Base-by-base conservation (phyloP, 2,113 vertebrate genomes). In the Istiophorus platypterus region DNA sequence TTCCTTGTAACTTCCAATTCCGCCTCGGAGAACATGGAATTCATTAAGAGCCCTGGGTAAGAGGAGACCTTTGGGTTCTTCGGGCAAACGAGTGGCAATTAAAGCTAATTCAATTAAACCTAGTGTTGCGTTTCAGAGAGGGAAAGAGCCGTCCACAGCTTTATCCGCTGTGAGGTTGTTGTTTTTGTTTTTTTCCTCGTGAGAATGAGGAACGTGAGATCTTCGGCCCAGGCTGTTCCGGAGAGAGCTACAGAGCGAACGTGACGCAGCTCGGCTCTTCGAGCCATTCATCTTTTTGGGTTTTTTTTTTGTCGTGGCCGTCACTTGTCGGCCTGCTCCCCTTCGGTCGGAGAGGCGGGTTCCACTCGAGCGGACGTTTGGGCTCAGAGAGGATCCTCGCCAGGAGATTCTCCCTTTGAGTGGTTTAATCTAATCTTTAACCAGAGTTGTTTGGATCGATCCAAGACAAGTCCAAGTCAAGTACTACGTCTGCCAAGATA, bases 41-140 rank as follows among this genome's bases (percentile, higher is more conserved):
- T 88, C 80, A 86, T 93, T 92, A 92, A 49, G 26, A n/a, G 63
- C 54, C 76, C 63, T 72, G 85, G 67, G 87, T 89, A 82, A 88
- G 58, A 87, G 29, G 76, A 90, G 87, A 88, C 81, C 71, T 88
- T 74, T 81, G 52, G 69, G 64, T 67, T 89, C 74, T 42, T 62
- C 11, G 11, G 52, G 45, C 54, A 86, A 85, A 89, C 74, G 76
- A 87, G 86, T 34, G 52, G 63, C 76, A 88, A 86, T 88, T 89
- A 87, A 87, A 86, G 78, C 24, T 89, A 85, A 91, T 87, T 92
- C 24, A 78, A 91, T 90, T 87, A 89, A 90, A 91, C 47, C 27
- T 62, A 62, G 84, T 80, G 57, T 76, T 84, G 51, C 42, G 51
- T 84, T 90, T 88, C 85, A 83, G 78, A 65, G 70, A 52, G 72